Conservation (phyloP, 2,113 vertebrate species). For the Phylloscopus trochiloides region DNA sequence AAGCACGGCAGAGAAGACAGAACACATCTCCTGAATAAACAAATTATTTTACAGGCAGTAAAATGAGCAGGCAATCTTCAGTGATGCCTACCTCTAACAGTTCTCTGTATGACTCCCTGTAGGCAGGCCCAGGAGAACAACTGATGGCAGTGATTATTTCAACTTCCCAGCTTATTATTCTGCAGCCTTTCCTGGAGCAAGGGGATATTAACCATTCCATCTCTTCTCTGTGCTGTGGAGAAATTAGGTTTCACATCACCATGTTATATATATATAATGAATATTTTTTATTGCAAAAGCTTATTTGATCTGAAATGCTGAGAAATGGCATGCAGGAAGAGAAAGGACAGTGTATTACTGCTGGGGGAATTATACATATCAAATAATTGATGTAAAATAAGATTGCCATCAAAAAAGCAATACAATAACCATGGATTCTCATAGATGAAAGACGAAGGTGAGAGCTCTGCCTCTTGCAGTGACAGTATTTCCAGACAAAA, state of each 20-base stretch:
- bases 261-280: not conserved
- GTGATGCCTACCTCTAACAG: not conserved
- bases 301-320: not conserved
- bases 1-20: conserved; percentile 36
- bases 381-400: not conserved
- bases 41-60: not conserved
- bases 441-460: not conserved
- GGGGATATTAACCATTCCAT: not conserved
- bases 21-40: conserved; percentile 44
- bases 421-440: not conserved
- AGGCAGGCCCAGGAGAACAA: conserved; percentile 39
- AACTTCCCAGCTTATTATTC: not conserved
- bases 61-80: conserved; percentile 24
- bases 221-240: not conserved
- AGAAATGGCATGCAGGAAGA: not conserved
- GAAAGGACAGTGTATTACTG: not conserved
- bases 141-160: conserved; percentile 59
- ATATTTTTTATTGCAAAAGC: conserved; percentile 32
- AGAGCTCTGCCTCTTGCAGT: not conserved
- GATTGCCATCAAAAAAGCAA: not conserved
- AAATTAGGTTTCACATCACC: not conserved
- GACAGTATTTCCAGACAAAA: not conserved
- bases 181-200: not conserved
- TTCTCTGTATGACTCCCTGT: conserved; percentile 31
- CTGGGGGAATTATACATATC: not conserved